Percentiles rank a stretch among this genome's conserved stretches.
These are phyloP conservation scores for Drosophila fuyamai DNA, from an alignment of 1,140 invertebrate genomes.

Conservation along the genomic window DNA sequence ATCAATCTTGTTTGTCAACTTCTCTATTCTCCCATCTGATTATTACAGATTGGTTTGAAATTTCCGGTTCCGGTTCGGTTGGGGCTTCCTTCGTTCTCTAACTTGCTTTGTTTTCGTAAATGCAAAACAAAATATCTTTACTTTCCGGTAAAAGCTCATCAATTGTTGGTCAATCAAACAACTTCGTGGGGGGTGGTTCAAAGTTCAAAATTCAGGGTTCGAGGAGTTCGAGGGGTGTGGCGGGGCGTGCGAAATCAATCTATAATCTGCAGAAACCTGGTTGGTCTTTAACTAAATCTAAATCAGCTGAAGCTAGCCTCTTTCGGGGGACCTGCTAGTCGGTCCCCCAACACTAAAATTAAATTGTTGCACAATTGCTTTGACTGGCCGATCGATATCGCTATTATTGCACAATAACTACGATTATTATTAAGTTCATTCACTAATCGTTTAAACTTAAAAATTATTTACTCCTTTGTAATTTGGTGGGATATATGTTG, in stretches of 20 bases:
- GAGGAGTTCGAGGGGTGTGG: slow-evolving; percentile 3
- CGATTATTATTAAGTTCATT: slow-evolving; percentile 23
- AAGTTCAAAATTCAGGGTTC: slow-evolving; percentile 3
- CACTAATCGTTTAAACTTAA: slow-evolving; percentile 37
- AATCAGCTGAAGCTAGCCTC: slow-evolving; percentile 57
- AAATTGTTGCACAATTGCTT: slow-evolving; percentile 46
- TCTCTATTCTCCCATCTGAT: slow-evolving; percentile 22
- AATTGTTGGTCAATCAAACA: slow-evolving; percentile 57
- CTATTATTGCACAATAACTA: slow-evolving; percentile 29
- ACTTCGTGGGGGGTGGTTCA: slow-evolving; percentile 23
- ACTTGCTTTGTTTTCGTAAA: slow-evolving; percentile 57
- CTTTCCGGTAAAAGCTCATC: slow-evolving; percentile 76
- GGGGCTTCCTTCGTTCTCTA: background rate
- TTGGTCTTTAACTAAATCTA: slow-evolving; percentile 66
- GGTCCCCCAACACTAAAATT: slow-evolving; percentile 33
- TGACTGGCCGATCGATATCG: background rate
- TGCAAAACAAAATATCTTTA: slow-evolving; percentile 79
- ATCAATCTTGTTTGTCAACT: slow-evolving; percentile 83
- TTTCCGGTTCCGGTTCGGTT: slow-evolving; percentile 26
- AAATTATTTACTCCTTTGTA: slow-evolving; percentile 66
- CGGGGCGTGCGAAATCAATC: slow-evolving; percentile 42
- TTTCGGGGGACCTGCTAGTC: slow-evolving; percentile 21
- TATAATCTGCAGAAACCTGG: slow-evolving; percentile 70
- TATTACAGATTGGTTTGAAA: slow-evolving; percentile 24
- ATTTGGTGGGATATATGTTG: slow-evolving; percentile 82